phyloP scores from a whole-genome alignment of 2,797 vertebrate species.

The Hippopotamyrus pictus region DNA sequence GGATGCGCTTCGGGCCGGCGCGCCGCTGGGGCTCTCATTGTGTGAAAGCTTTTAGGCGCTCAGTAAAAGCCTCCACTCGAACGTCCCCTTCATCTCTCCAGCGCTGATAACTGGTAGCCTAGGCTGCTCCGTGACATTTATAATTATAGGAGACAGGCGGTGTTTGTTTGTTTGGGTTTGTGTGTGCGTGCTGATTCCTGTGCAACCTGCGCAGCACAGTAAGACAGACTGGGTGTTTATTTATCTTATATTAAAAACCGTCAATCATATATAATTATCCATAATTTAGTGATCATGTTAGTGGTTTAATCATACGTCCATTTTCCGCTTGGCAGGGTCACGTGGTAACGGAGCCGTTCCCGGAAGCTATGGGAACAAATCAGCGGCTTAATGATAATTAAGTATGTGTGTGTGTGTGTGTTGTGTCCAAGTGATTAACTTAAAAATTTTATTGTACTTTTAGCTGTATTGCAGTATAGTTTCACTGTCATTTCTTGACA shows the following conservation, averaged over 20 bases:
- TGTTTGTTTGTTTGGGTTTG: constrained; percentile 4
- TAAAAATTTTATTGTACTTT: background rate
- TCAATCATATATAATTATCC: background rate
- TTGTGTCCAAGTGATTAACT: background rate
- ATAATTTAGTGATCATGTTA: background rate
- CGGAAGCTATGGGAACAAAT: background rate
- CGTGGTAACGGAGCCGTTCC: background rate
- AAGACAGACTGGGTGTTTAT: background rate
- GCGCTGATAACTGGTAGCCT: background rate
- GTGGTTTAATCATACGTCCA: background rate
- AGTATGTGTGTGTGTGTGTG: background rate
- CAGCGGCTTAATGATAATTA: background rate
- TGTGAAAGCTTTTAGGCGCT: constrained; percentile 9
- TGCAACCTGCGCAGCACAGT: background rate
- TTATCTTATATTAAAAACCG: background rate
- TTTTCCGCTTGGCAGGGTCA: background rate
- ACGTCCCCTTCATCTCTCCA: background rate
- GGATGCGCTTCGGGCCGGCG: background rate
- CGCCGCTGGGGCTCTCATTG: background rate
- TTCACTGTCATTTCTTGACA: background rate
- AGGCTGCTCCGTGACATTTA: background rate
- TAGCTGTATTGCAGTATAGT: background rate
- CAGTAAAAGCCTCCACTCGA: background rate
- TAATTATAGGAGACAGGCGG: constrained; percentile 5
- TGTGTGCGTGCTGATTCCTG: background rate